Evolutionary conservation across 2,797 vertebrate genomes (phyloP).

Genomic region (Aplochiton taeniatus): DNA sequence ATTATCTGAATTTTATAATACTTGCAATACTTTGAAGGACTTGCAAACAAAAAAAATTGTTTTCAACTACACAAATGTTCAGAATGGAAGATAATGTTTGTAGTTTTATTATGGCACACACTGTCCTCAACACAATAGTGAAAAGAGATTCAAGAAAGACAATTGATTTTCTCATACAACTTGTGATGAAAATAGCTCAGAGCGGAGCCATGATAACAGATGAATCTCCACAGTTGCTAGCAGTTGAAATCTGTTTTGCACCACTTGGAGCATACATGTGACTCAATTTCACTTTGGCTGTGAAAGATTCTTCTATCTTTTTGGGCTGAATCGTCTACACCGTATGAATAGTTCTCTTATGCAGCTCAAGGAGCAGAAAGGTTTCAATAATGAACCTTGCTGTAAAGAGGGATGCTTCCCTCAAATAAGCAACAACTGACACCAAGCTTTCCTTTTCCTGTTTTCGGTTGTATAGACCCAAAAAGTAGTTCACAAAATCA

Average conservation of each 20-base stretch:
- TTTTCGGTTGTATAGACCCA: conserved; percentile 63
- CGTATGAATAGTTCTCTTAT: neutral
- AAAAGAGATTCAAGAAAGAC: conserved; percentile 10
- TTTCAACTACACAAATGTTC: conserved; percentile 1
- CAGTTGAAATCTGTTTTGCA: conserved; percentile 33
- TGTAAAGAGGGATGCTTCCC: conserved; percentile 37
- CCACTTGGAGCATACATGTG: conserved; percentile 26
- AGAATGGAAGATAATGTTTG: neutral
- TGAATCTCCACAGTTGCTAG: conserved; percentile 37
- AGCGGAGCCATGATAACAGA: conserved; percentile 43
- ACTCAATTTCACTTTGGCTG: conserved; percentile 30
- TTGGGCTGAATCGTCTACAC: neutral
- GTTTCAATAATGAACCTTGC: conserved; percentile 64
- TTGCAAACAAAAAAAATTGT: conserved; percentile 10
- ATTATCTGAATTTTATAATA: conserved; percentile 28
- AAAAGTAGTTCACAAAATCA: conserved; percentile 75
- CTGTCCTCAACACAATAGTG: neutral
- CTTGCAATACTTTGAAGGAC: neutral
- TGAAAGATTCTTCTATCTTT: conserved; percentile 9
- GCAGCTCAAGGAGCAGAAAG: conserved; percentile 65
- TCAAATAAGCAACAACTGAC: conserved; percentile 74
- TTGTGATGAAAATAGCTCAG: conserved; percentile 39
- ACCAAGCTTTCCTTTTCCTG: conserved; percentile 58
- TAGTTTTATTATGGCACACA: neutral
- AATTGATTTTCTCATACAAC: conserved; percentile 52